Conservation (phyloP, 2,888 invertebrate species). For the Glyphotaelius pellucidus region DNA sequence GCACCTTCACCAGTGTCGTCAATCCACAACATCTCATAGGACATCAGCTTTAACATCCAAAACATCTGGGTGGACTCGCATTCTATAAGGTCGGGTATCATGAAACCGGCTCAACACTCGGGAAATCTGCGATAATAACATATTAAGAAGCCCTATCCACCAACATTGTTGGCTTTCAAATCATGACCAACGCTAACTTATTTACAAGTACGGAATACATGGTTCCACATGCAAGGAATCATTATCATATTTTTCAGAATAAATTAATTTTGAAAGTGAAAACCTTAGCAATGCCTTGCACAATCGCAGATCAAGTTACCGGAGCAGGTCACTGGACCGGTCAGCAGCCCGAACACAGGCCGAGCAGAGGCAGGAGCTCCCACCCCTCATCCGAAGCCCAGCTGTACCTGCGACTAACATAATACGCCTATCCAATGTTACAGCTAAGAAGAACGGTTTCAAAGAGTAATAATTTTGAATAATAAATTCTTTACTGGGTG, state of each 20-base stretch:
- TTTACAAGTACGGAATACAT: background rate
- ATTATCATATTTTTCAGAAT: background rate
- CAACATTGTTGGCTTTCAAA: background rate
- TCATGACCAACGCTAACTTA: background rate
- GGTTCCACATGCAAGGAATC: slow-evolving; percentile 2
- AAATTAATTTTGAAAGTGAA: background rate
- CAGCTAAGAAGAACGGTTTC: background rate
- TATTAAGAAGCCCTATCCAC: background rate
- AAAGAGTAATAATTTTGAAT: background rate
- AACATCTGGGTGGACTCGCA: background rate
- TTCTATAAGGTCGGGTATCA: background rate
- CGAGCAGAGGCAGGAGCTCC: background rate
- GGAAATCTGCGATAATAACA: background rate
- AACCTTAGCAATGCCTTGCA: background rate
- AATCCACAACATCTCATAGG: background rate
- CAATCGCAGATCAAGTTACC: background rate
- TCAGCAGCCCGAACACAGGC: background rate
- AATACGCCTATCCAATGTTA: background rate
- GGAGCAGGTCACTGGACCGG: background rate
- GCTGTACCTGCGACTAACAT: background rate
- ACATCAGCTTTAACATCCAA: background rate
- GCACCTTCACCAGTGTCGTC: background rate
- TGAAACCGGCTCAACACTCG: background rate
- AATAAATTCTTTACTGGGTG: background rate
- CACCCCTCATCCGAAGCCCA: background rate